Base-by-base conservation (phyloP, 2,888 invertebrate genomes). In the Heliconius erato region DNA sequence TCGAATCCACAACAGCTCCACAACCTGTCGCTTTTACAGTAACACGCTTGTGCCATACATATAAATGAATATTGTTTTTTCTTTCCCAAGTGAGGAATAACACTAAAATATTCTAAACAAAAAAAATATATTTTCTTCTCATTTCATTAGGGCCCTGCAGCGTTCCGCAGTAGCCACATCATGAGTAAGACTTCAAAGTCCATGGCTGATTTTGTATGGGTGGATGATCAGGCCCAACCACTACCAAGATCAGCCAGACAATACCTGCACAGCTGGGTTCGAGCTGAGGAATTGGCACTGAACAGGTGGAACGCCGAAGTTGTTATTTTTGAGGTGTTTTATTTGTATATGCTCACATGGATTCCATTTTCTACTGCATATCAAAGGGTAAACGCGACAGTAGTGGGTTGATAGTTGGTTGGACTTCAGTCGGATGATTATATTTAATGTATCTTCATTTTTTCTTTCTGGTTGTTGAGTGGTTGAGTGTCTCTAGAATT, bases 191-290 rank as follows among this genome's bases (percentile, higher is more conserved):
- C 63, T 67, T 49, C 9, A 82, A 95, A 94, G 49, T 84, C 87
- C 0, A 83, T 89, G 0, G 80, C 86, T 0, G 93, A 93, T 12
- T 81, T 88, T 6, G 63, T 88, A 0, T 94, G 95, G 95, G 83
- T 90, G 3, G 95, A 96, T 59, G 94, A 94, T 0, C 95, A 96
- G 85, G 92, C 92, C 0, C 95, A 95, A 82, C 95, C 95, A 0
- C 84, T 96, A 19, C 95, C 95, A 0, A 87, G 93, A 71, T 95
- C 95, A 2, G 93, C 91, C 3, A 88, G 95, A 6, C 90, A 91
- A 78, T 92, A 92, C 80, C 90, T 95, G 0, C 89, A 94, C 12
- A 91, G 92, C 0, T 96, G 94, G 94, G 84, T 91, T n/a, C 89
- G 93, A 65, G 95, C 95, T 49, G 95, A 95, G 19, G 91, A 94